These are phyloP conservation scores for Ceyx cyanopectus DNA, from an alignment of 2,113 vertebrate genomes.

Conservation along the genomic window DNA sequence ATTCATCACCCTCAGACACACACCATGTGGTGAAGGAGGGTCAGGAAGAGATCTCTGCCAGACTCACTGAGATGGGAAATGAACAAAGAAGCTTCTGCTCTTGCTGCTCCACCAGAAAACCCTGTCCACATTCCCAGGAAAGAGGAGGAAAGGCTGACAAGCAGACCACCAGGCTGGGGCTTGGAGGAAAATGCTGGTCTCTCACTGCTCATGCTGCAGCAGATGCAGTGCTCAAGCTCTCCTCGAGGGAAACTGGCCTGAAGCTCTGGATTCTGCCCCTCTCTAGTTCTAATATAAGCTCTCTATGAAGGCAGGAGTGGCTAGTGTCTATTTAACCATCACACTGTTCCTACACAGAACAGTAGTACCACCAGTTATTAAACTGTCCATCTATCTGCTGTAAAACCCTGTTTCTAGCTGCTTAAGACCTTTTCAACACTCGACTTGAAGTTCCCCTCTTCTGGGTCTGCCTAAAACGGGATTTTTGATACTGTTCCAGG, in stretches of 20 bases:
- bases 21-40: neutral
- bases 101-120: neutral
- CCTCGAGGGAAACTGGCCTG: neutral
- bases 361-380: neutral
- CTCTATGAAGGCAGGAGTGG: neutral
- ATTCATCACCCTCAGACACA: conserved; percentile 18
- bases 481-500: neutral
- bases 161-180: neutral
- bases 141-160: neutral
- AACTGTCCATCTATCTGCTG: neutral
- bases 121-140: neutral
- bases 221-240: neutral
- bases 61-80: neutral
- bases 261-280: neutral
- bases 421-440: neutral
- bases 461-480: neutral
- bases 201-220: neutral
- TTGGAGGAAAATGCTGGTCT: accelerated
- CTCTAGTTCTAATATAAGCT: neutral
- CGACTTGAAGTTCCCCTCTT: neutral
- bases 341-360: neutral
- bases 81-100: neutral
- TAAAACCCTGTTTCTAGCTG: neutral
- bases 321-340: neutral
- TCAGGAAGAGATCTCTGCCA: neutral